A percentile compares a stretch with the other conserved stretches of the same genome.
These are phyloP conservation scores for Nasonia giraulti DNA, from an alignment of 1,140 invertebrate species.

Conservation along the genomic window DNA sequence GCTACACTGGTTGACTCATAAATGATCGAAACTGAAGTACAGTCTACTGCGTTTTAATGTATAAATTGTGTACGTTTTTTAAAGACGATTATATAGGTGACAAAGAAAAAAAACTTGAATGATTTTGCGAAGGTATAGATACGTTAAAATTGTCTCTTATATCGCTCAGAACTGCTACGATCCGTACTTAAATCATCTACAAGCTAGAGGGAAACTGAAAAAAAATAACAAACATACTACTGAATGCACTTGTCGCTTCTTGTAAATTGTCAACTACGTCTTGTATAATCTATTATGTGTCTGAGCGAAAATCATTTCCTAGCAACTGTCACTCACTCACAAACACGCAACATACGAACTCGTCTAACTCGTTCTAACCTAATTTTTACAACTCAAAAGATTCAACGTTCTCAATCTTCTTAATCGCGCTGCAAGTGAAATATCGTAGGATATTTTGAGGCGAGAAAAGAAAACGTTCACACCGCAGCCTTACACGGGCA, in stretches of 20 bases:
- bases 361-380: neutral
- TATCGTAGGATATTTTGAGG: neutral
- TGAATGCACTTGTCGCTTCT: neutral
- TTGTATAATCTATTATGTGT: neutral
- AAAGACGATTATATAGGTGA: neutral
- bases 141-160: neutral
- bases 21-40: neutral
- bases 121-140: neutral
- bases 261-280: neutral
- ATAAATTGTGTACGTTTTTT: slow-evolving; percentile 4
- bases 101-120: neutral
- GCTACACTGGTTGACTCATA: neutral
- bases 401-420: neutral
- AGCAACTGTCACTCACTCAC: neutral
- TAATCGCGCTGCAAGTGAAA: neutral
- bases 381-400: neutral
- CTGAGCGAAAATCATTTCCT: neutral
- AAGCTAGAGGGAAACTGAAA: neutral
- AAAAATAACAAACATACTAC: neutral
- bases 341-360: neutral
- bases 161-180: neutral
- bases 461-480: neutral
- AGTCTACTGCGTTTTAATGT: neutral
- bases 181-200: slow-evolving; percentile 1
- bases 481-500: neutral